phyloP scores from a whole-genome alignment of 92 coral and sea anemone genomes.

The Plumapathes pennacea region DNA sequence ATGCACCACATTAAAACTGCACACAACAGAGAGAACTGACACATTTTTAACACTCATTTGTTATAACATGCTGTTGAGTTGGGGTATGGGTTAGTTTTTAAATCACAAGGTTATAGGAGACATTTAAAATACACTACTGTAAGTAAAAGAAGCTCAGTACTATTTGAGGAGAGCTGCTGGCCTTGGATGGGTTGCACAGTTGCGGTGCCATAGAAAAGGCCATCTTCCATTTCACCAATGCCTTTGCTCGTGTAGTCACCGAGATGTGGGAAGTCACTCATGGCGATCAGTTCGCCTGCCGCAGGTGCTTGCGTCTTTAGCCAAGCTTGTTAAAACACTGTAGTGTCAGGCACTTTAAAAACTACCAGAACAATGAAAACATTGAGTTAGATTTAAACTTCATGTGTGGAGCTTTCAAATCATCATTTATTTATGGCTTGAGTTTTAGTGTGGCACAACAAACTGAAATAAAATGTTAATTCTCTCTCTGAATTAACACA shows the following conservation, averaged over 20 bases:
- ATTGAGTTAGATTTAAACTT: slow-evolving; percentile 70
- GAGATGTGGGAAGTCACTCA: slow-evolving; percentile 75
- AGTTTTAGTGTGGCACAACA: slow-evolving; percentile 36
- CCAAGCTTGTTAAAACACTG: slow-evolving; percentile 45
- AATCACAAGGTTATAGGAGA: no score
- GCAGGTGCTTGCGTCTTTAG: slow-evolving; percentile 1
- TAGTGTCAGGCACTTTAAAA: slow-evolving; percentile 53
- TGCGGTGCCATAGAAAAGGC: slow-evolving; percentile 83
- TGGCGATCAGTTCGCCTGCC: slow-evolving; percentile 14
- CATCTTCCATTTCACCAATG: slow-evolving; percentile 78
- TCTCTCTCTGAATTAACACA: background rate
- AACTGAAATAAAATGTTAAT: background rate
- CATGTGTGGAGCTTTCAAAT: slow-evolving; percentile 42
- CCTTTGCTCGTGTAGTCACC: slow-evolving; percentile 73
- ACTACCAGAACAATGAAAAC: slow-evolving; percentile 82
- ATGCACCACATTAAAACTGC: no score
- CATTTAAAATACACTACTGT: no score
- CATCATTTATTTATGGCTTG: slow-evolving; percentile 60
- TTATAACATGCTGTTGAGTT: no score
- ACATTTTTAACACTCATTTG: no score
- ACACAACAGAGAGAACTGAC: no score
- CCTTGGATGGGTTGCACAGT: slow-evolving; percentile 71
- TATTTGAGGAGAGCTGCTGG: slow-evolving; percentile 76
- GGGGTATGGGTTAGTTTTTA: no score
- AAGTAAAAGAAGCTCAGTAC: slow-evolving; percentile 61